Conservation (phyloP, 2,888 invertebrate genomes). For the Acleris sparsana region DNA sequence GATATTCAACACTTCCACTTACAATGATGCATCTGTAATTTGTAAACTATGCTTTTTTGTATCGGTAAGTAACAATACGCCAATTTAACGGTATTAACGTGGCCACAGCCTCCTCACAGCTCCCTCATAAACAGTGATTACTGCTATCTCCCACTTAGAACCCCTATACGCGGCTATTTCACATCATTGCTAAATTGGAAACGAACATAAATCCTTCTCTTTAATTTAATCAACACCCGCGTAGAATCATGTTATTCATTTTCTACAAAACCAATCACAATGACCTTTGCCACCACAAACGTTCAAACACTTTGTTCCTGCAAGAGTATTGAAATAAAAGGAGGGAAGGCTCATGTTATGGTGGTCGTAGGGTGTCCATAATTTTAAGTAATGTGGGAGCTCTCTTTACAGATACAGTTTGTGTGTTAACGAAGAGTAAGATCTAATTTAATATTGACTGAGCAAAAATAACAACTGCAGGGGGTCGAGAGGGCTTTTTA, state of each 20-base stretch:
- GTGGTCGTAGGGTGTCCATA: constrained; percentile 58
- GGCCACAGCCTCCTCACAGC: neutral
- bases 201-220: constrained; percentile 74
- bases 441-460: constrained; percentile 50
- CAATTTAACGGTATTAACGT: constrained; percentile 9
- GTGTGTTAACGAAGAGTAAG: constrained; percentile 52
- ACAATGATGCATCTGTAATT: too few relatives aligned
- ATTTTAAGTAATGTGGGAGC: constrained; percentile 71
- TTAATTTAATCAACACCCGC: constrained; percentile 81
- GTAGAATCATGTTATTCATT: constrained; percentile 59
- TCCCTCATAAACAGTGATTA: constrained; percentile 29
- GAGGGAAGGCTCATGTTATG: constrained; percentile 40
- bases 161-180: constrained; percentile 75
- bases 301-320: constrained; percentile 41
- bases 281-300: constrained; percentile 52
- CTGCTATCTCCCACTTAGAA: constrained; percentile 63
- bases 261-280: constrained; percentile 52
- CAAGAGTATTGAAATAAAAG: constrained; percentile 9
- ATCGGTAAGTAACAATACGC: neutral
- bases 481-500: constrained; percentile 9
- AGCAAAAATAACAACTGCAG: constrained; percentile 26
- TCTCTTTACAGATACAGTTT: constrained; percentile 54
- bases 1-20: too few relatives aligned
- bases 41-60: constrained; percentile 5
- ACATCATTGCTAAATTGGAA: constrained; percentile 79